Evolutionary conservation across 2,888 invertebrate genomes (phyloP).

Genomic region (Acleris cristana): DNA sequence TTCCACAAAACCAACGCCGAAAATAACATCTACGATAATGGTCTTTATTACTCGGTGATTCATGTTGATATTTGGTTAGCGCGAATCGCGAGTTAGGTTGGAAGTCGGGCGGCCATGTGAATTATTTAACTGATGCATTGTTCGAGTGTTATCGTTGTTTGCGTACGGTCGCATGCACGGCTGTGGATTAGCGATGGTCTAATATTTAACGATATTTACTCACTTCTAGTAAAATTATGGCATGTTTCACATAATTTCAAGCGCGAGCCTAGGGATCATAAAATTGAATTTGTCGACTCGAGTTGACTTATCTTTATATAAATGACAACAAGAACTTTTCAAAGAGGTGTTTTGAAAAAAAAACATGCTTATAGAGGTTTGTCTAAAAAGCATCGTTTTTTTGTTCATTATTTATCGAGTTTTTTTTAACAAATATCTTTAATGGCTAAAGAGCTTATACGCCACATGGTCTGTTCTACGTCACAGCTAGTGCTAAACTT

Average conservation of each 20-base stretch:
- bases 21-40: not conserved
- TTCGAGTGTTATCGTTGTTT: constrained; percentile 34
- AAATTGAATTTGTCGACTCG: no score
- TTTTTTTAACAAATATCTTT: no score
- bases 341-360: no score
- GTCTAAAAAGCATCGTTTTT: no score
- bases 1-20: not conserved
- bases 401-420: no score
- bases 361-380: no score
- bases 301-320: no score
- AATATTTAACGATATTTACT: constrained; percentile 15
- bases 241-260: not conserved
- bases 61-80: not conserved
- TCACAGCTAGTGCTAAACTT: no score
- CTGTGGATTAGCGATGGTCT: constrained; percentile 11
- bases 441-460: no score
- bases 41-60: not conserved
- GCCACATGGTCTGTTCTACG: no score
- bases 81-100: constrained; percentile 16
- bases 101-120: constrained; percentile 7
- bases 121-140: constrained; percentile 30
- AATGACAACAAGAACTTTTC: no score
- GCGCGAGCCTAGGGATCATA: no score
- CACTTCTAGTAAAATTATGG: constrained; percentile 1
- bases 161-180: constrained; percentile 14